Conservation (phyloP, 2,113 vertebrate genomes). For the human (Homo sapiens) region DNA sequence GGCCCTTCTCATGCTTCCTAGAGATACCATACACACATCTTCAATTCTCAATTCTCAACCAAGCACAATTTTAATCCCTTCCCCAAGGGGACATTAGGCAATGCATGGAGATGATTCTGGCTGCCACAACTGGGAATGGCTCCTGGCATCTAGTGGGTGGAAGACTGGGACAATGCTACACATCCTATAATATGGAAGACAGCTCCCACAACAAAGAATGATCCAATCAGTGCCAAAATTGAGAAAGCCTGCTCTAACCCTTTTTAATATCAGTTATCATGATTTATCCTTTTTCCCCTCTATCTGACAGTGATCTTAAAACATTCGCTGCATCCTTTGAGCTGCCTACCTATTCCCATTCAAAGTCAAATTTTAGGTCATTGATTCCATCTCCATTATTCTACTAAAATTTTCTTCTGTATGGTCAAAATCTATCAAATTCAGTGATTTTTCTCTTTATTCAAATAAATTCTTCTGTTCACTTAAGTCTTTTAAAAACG, state of each 20-base stretch:
- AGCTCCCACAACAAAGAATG: background rate
- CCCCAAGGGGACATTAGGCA: background rate
- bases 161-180: background rate
- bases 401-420: background rate
- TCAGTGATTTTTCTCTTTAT: background rate
- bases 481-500: background rate
- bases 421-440: background rate
- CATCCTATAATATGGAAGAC: background rate
- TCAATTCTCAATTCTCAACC: background rate
- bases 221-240: no score
- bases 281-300: background rate
- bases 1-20: background rate
- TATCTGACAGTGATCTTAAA: background rate
- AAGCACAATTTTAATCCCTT: background rate
- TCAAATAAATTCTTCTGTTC: background rate
- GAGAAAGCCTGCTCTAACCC: background rate
- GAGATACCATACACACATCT: background rate
- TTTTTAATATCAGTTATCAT: background rate
- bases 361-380: background rate
- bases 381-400: background rate
- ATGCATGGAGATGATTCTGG: background rate
- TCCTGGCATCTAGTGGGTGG: background rate
- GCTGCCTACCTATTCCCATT: background rate
- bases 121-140: rapidly evolving
- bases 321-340: background rate